Conservation (phyloP, 37 sponge, comb jelly and placozoan species). For the Ianthella basta region DNA sequence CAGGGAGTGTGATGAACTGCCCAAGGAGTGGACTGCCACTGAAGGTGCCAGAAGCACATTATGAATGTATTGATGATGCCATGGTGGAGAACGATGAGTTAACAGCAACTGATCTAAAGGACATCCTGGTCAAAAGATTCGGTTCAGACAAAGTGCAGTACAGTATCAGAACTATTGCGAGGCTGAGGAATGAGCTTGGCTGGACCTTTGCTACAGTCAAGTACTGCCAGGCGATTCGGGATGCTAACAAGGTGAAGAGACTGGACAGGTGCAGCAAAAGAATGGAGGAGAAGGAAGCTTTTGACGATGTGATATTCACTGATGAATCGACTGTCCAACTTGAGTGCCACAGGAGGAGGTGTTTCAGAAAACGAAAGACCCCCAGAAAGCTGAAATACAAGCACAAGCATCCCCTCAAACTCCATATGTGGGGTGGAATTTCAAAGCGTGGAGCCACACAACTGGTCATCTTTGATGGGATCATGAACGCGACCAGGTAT, state of each 20-base stretch:
- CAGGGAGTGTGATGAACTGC: background rate
- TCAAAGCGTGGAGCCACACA: constrained; percentile 14
- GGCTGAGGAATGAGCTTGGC: background rate
- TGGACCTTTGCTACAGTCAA: constrained; percentile 1
- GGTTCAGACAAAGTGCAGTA: background rate
- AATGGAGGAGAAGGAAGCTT: background rate
- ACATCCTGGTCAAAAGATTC: constrained; percentile 15
- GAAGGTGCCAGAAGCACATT: background rate
- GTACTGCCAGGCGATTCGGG: constrained; percentile 24
- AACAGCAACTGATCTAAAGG: constrained; percentile 25
- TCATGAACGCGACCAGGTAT: constrained; percentile 16
- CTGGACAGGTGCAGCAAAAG: constrained; percentile 13
- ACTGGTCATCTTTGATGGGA: constrained; percentile 21
- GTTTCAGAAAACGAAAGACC: background rate
- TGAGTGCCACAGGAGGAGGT: background rate
- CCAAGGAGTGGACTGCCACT: background rate
- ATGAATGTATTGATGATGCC: background rate
- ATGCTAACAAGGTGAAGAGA: constrained; percentile 11
- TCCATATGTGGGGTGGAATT: constrained; percentile 33
- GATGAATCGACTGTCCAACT: constrained; percentile 9
- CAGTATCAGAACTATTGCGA: constrained; percentile 13
- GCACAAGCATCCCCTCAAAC: constrained; percentile 14
- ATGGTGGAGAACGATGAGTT: constrained; percentile 28
- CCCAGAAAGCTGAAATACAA: constrained; percentile 14
- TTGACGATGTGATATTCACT: constrained; percentile 21